Conservation (phyloP, 2,888 invertebrate species). For the Melieria crassipennis region DNA sequence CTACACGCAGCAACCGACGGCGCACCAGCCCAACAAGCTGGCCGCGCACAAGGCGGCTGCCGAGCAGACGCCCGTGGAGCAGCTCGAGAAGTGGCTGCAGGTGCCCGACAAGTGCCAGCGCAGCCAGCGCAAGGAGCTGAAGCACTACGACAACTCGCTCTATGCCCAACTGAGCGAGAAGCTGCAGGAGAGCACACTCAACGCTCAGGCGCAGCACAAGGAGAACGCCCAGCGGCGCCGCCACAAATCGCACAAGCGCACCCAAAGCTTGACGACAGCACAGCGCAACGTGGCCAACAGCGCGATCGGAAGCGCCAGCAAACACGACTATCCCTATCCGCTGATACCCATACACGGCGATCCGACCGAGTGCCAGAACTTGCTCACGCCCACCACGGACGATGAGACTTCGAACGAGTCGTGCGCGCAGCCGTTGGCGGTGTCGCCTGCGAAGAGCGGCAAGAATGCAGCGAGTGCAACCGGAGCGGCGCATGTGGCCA, state of each 20-base stretch:
- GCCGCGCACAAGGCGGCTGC: constrained; percentile 52
- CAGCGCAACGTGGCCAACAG: neutral
- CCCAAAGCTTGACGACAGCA: constrained; percentile 28
- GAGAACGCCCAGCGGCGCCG: constrained; percentile 53
- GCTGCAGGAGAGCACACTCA: constrained; percentile 54
- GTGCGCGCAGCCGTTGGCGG: neutral
- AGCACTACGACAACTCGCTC: constrained; percentile 63
- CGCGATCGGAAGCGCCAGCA: constrained; percentile 33
- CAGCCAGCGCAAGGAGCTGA: constrained; percentile 47
- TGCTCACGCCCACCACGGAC: constrained; percentile 54
- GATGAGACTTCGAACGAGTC: constrained; percentile 48
- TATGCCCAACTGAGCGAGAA: constrained; percentile 64
- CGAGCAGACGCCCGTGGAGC: constrained; percentile 57
- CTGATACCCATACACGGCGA: constrained; percentile 54
- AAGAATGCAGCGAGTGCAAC: neutral
- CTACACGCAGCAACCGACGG: constrained; percentile 27
- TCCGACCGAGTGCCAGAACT: constrained; percentile 59
- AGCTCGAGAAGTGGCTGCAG: constrained; percentile 69
- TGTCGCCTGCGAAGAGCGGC: constrained; percentile 36
- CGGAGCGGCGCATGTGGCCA: constrained; percentile 47
- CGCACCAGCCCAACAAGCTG: constrained; percentile 52
- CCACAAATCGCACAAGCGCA: constrained; percentile 39
- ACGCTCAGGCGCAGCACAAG: constrained; percentile 30
- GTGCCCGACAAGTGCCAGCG: constrained; percentile 46
- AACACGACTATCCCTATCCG: constrained; percentile 34